These are phyloP conservation scores for Mugil cephalus DNA, from an alignment of 2,113 vertebrate genomes.

Conservation along the genomic window DNA sequence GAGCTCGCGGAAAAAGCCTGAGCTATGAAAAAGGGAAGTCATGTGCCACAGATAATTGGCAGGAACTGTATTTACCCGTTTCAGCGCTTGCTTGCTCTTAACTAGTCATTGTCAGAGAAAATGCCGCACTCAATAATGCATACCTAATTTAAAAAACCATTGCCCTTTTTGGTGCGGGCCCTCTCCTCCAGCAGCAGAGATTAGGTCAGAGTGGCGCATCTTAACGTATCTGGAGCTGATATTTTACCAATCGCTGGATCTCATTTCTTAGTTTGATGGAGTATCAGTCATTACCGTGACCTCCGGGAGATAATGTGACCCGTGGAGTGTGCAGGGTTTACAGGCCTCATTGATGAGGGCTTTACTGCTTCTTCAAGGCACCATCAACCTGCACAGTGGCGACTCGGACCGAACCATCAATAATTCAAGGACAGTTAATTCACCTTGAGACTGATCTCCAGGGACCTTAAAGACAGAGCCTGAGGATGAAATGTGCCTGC, in stretches of 20 bases:
- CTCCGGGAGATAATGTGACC: conserved; percentile 43
- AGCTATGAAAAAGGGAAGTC: background rate
- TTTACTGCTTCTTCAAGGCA: conserved; percentile 41
- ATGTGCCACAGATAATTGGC: conserved; percentile 2
- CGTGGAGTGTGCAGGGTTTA: conserved; percentile 23
- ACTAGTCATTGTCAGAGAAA: conserved; percentile 53
- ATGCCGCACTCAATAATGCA: conserved; percentile 57
- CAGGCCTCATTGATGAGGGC: conserved; percentile 16
- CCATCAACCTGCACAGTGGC: conserved; percentile 31
- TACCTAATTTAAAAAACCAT: conserved; percentile 56
- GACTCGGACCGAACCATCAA: conserved; percentile 67
- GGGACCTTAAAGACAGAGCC: conserved; percentile 36
- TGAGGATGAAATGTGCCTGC: conserved; percentile 22
- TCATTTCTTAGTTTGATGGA: conserved; percentile 44
- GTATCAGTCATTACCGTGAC: conserved; percentile 19
- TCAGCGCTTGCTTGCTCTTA: conserved; percentile 30
- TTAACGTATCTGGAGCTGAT: conserved; percentile 33
- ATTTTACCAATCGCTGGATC: conserved; percentile 39
- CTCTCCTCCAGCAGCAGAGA: conserved; percentile 34
- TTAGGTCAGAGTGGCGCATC: conserved; percentile 30
- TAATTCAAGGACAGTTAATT: conserved; percentile 79
- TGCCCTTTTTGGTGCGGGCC: conserved; percentile 56
- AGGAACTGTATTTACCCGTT: conserved; percentile 40
- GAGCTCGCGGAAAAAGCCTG: background rate
- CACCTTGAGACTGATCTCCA: conserved; percentile 66